phyloP scores from a whole-genome alignment of 2,797 vertebrate species.

The Sebastes steindachneri region DNA sequence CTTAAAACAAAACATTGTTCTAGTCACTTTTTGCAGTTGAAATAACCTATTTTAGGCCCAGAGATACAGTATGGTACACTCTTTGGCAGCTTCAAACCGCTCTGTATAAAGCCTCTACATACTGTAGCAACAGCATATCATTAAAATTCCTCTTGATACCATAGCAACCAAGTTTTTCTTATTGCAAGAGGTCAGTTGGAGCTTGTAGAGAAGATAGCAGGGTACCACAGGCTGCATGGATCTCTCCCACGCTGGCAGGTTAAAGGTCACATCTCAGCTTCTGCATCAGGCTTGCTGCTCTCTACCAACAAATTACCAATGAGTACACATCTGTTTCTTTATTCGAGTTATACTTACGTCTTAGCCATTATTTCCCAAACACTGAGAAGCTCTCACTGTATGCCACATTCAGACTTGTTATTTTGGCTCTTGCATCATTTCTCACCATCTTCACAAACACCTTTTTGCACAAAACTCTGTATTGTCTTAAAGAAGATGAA shows the following conservation, averaged over 20 bases:
- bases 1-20: conserved; percentile 18
- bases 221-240: conserved; percentile 29
- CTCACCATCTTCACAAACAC: not conserved
- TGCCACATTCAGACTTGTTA: not conserved
- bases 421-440: not conserved
- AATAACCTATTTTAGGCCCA: not conserved
- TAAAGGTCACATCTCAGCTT: conserved; percentile 54
- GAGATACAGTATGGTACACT: not conserved
- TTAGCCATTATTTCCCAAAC: not conserved
- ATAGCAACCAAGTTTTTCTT: conserved; percentile 69
- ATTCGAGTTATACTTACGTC: not conserved
- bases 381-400: not conserved
- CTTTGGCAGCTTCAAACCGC: conserved; percentile 4
- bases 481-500: not conserved
- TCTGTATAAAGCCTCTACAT: conserved; percentile 32
- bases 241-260: conserved; percentile 62
- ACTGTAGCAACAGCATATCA: conserved; percentile 55
- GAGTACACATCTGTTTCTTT: conserved; percentile 11
- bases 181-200: conserved; percentile 44
- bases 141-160: conserved; percentile 59
- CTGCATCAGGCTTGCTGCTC: conserved; percentile 22
- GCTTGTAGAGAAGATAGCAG: conserved; percentile 53
- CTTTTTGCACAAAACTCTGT: not conserved
- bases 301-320: conserved; percentile 25
- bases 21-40: conserved; percentile 23